phyloP scores from a whole-genome alignment of 2,797 vertebrate species.

The Xiphorhynchus erythropygius region DNA sequence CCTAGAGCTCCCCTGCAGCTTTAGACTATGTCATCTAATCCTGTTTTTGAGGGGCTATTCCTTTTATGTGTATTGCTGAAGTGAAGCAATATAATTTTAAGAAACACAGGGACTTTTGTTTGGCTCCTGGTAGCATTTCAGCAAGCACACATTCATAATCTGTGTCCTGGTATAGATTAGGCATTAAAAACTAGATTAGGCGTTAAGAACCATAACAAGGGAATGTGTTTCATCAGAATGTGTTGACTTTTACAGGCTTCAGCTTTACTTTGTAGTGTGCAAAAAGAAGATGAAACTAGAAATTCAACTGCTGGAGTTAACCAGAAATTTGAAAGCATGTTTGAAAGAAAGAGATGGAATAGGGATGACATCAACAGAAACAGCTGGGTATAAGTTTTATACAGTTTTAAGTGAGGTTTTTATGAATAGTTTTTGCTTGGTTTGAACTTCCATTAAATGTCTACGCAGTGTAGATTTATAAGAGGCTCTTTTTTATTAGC shows the following conservation, averaged over 20 bases:
- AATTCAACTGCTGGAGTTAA: background rate
- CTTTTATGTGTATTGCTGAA: background rate
- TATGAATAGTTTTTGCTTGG: background rate
- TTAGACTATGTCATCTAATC: background rate
- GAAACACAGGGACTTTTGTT: background rate
- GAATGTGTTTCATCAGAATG: background rate
- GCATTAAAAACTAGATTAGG: background rate
- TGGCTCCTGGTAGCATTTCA: background rate
- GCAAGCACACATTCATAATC: background rate
- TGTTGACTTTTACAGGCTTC: background rate
- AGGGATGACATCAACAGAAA: background rate
- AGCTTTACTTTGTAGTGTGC: background rate
- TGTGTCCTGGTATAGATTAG: background rate
- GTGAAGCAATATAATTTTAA: background rate
- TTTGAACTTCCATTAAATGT: background rate
- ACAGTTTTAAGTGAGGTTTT: background rate
- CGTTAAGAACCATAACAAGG: background rate
- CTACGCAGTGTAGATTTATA: background rate
- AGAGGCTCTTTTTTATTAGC: background rate
- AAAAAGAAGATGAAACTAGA: background rate
- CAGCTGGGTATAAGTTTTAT: background rate
- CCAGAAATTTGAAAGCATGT: background rate
- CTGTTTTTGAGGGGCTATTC: rapidly evolving
- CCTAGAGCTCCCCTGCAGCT: background rate
- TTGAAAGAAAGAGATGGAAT: background rate